Percentiles rank a stretch among this genome's conserved stretches.
phyloP scores from a whole-genome alignment of 1,140 invertebrate species.

The Pectinophora gossypiella region DNA sequence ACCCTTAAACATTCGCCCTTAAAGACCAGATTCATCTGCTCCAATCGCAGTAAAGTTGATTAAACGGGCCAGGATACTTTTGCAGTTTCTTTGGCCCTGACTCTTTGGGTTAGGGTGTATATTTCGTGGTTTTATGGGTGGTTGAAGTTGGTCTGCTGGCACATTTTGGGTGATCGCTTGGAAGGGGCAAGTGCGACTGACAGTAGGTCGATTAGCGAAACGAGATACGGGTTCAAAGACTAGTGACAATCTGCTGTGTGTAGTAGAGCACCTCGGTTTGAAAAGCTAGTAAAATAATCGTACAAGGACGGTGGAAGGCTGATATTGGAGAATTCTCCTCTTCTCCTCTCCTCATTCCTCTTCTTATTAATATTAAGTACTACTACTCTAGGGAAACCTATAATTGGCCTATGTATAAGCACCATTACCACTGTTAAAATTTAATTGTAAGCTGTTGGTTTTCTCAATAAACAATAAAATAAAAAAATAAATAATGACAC shows the following conservation, averaged over 20 bases:
- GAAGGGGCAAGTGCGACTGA: slow-evolving; percentile 53
- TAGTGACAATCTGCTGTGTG: slow-evolving; percentile 7
- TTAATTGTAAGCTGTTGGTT: too few relatives aligned
- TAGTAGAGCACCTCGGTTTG: too few relatives aligned
- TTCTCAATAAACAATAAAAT: too few relatives aligned
- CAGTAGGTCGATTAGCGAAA: slow-evolving; percentile 50
- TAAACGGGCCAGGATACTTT: neutral
- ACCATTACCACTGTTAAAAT: too few relatives aligned
- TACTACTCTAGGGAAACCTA: too few relatives aligned
- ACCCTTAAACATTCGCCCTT: neutral
- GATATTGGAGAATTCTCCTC: too few relatives aligned
- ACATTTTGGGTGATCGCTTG: slow-evolving; percentile 39
- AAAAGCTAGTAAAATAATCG: too few relatives aligned
- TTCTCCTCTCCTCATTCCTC: too few relatives aligned
- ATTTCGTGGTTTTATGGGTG: slow-evolving; percentile 15
- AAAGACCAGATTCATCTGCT: neutral
- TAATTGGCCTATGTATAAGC: too few relatives aligned
- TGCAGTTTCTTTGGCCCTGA: slow-evolving; percentile 2
- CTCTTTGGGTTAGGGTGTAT: slow-evolving; percentile 14
- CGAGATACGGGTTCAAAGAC: slow-evolving; percentile 38
- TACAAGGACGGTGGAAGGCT: too few relatives aligned
- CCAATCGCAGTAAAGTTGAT: neutral
- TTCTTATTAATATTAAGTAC: too few relatives aligned
- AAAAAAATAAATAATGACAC: too few relatives aligned
- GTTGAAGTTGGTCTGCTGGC: slow-evolving; percentile 15